These are phyloP conservation scores for Hippocampus abdominalis DNA, from an alignment of 2,113 vertebrate genomes.

Conservation along the genomic window DNA sequence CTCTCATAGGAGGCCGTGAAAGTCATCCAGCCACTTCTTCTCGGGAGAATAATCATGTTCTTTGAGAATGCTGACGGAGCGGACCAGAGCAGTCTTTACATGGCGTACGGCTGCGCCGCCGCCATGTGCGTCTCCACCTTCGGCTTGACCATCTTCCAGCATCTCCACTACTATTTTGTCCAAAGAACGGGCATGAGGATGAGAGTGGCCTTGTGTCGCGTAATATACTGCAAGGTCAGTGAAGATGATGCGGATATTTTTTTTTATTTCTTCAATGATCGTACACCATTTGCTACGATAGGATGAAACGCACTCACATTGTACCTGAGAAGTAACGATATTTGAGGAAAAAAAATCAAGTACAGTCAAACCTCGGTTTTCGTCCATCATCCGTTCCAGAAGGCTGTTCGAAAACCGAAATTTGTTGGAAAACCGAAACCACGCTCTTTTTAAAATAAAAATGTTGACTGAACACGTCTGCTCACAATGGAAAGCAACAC, in stretches of 20 bases:
- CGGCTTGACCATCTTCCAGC: conserved; percentile 76
- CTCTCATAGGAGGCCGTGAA: conserved; percentile 77
- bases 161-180: conserved; percentile 86
- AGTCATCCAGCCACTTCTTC: conserved; percentile 82
- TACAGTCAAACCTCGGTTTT: too few relatives aligned
- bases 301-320: too few relatives aligned
- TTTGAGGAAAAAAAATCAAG: too few relatives aligned
- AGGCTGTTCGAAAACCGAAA: too few relatives aligned
- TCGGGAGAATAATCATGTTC: conserved; percentile 82
- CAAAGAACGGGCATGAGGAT: conserved; percentile 85
- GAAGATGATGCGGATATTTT: background rate
- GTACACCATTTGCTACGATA: too few relatives aligned
- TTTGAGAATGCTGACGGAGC: conserved; percentile 75
- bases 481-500: too few relatives aligned
- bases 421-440: too few relatives aligned
- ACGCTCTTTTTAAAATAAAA: too few relatives aligned
- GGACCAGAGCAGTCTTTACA: conserved; percentile 43
- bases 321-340: too few relatives aligned
- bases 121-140: conserved; percentile 76
- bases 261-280: background rate
- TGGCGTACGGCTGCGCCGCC: conserved; percentile 70
- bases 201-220: conserved; percentile 88
- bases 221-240: conserved; percentile 90
- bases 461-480: too few relatives aligned
- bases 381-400: too few relatives aligned